Evolutionary conservation across 2,797 vertebrate species (phyloP).

Genomic region (Crocidura indochinensis): DNA sequence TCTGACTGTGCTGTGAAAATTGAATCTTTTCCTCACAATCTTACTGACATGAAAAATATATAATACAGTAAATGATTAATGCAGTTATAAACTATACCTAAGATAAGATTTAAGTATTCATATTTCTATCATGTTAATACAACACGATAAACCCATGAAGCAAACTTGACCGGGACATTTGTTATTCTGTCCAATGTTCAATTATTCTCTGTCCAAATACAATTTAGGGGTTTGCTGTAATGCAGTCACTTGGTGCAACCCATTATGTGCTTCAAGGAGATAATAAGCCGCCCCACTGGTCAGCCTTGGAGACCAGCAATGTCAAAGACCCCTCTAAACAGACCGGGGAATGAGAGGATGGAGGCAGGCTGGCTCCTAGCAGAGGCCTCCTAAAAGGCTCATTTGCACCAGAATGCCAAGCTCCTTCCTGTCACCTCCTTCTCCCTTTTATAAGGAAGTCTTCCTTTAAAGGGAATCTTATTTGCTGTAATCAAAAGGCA

Average conservation of each 20-base stretch:
- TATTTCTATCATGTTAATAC: slow-evolving; percentile 98
- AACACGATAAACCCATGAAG: slow-evolving; percentile 95
- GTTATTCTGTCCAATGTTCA: slow-evolving; percentile 92
- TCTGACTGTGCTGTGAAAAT: slow-evolving; percentile 93
- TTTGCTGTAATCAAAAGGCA: slow-evolving; percentile 76
- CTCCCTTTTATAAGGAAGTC: slow-evolving; percentile 59
- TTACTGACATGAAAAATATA: slow-evolving; percentile 97
- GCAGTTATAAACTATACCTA: slow-evolving; percentile 96
- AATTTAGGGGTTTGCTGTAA: slow-evolving; percentile 90
- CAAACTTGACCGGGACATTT: slow-evolving; percentile 92
- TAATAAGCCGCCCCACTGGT: slow-evolving; percentile 88
- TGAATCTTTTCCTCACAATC: slow-evolving; percentile 93
- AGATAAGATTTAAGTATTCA: slow-evolving; percentile 99
- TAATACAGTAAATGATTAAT: slow-evolving; percentile 97
- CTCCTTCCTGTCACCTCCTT: background rate
- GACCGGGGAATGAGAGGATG: slow-evolving; percentile 28
- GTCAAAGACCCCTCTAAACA: slow-evolving; percentile 60
- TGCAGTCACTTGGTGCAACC: slow-evolving; percentile 85
- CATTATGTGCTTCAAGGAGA: slow-evolving; percentile 89
- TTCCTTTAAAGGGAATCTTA: slow-evolving; percentile 77
- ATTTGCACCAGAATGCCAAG: slow-evolving; percentile 34
- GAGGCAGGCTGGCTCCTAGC: background rate
- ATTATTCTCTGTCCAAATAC: slow-evolving; percentile 94
- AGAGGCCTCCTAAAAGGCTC: slow-evolving; percentile 36
- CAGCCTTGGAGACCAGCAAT: slow-evolving; percentile 81